phyloP scores from a whole-genome alignment of 2,888 invertebrate genomes.

The Calliphora vomitoria region DNA sequence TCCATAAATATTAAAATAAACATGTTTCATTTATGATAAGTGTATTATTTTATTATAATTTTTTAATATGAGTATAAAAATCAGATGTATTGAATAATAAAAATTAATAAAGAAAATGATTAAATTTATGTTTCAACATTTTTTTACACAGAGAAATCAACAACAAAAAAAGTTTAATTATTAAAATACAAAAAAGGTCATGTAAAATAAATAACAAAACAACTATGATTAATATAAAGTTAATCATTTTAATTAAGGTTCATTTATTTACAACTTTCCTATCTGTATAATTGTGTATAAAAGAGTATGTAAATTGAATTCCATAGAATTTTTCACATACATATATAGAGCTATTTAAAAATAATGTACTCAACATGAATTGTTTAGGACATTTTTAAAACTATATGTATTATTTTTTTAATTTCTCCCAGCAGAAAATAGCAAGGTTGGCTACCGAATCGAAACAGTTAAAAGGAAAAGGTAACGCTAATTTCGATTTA shows the following conservation, averaged over 20 bases:
- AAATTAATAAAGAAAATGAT: conserved; percentile 26
- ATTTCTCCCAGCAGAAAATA: too few species aligned
- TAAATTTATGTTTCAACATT: conserved; percentile 19
- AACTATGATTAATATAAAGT: conserved; percentile 44
- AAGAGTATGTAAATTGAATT: neutral
- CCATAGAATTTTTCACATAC: neutral
- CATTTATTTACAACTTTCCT: conserved; percentile 29
- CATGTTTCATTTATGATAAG: conserved; percentile 50
- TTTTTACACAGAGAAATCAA: neutral
- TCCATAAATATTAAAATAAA: conserved; percentile 30
- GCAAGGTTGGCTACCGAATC: too few species aligned
- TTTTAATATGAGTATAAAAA: conserved; percentile 37
- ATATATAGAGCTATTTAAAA: too few species aligned
- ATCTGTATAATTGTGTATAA: neutral
- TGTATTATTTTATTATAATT: conserved; percentile 33
- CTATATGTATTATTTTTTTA: too few species aligned
- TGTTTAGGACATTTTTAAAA: too few species aligned
- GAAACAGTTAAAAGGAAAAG: too few species aligned
- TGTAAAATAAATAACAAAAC: neutral
- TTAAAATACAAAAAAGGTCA: conserved; percentile 35
- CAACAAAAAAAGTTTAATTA: conserved; percentile 22
- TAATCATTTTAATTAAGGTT: conserved; percentile 65
- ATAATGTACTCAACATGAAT: too few species aligned
- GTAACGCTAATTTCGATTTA: too few species aligned
- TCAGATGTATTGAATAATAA: conserved; percentile 34